Percentiles rank a stretch among this genome's conserved stretches.
Evolutionary conservation across 2,888 invertebrate species (phyloP).

Genomic region (Rhyacophila evoluta): DNA sequence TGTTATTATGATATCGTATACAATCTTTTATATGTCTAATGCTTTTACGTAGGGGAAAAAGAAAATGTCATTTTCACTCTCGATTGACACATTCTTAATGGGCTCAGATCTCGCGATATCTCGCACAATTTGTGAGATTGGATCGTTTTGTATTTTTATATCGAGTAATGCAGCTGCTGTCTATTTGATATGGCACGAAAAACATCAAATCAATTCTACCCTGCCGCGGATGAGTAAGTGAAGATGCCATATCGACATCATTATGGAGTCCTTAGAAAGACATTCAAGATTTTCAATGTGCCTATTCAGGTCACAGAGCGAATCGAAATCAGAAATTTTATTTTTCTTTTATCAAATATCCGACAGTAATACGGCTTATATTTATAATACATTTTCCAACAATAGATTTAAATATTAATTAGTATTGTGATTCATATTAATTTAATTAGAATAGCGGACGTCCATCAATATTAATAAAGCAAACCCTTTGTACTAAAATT

Average conservation of each 20-base stretch:
- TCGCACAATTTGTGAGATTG: slow-evolving; percentile 15
- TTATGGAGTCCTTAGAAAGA: not conserved
- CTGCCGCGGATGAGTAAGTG: not conserved
- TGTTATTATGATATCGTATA: not conserved
- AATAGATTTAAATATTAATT: no score
- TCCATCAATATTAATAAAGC: no score
- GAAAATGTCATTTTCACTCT: not conserved
- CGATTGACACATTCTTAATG: slow-evolving; percentile 4
- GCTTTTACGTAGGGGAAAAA: not conserved
- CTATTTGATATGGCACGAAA: slow-evolving; percentile 2
- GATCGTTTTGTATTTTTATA: slow-evolving; percentile 1
- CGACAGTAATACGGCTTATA: no score
- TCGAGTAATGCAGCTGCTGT: not conserved
- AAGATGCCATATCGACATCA: not conserved
- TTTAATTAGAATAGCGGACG: no score
- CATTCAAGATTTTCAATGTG: not conserved
- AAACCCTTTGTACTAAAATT: no score
- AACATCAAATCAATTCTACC: slow-evolving; percentile 9
- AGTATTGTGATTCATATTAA: no score
- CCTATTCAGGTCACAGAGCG: not conserved
- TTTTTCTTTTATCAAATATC: no score
- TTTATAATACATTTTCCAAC: no score
- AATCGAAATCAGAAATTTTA: not conserved
- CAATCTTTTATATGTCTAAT: not conserved
- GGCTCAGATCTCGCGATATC: not conserved